phyloP scores from a whole-genome alignment of 1,140 invertebrate genomes.

The Bombus waltoni region DNA sequence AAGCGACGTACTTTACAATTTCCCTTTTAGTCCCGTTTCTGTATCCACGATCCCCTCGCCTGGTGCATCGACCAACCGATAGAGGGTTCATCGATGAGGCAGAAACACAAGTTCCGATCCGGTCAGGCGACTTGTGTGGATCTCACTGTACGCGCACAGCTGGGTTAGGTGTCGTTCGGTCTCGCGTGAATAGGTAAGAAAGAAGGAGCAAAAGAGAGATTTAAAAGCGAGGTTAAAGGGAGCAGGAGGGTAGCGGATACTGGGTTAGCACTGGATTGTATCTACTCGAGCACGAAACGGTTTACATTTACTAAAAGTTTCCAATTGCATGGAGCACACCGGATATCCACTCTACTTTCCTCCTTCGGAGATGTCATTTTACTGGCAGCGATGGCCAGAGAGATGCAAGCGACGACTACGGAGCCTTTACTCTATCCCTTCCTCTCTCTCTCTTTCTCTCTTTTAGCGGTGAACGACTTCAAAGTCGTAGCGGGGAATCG shows the following conservation, averaged over 20 bases:
- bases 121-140: neutral
- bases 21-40: constrained; percentile 10
- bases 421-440: neutral
- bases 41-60: neutral
- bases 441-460: neutral
- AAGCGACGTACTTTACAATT: constrained; percentile 37
- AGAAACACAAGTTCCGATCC: constrained; percentile 4
- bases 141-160: neutral
- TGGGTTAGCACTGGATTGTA: constrained; percentile 73
- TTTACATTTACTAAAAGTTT: constrained; percentile 80
- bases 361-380: constrained; percentile 74
- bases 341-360: constrained; percentile 75
- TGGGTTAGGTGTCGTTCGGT: constrained; percentile 36
- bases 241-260: constrained; percentile 56
- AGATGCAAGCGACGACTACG: constrained; percentile 53
- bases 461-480: constrained; percentile 60
- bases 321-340: constrained; percentile 68
- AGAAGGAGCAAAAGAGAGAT: constrained; percentile 53
- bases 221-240: constrained; percentile 56
- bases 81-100: neutral
- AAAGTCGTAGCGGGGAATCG: constrained; percentile 71
- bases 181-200: constrained; percentile 22
- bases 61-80: neutral
- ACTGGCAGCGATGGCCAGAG: constrained; percentile 64
- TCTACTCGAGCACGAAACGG: constrained; percentile 75